Conservation (phyloP, 1,140 invertebrate species). For the Anastatus disparis region DNA sequence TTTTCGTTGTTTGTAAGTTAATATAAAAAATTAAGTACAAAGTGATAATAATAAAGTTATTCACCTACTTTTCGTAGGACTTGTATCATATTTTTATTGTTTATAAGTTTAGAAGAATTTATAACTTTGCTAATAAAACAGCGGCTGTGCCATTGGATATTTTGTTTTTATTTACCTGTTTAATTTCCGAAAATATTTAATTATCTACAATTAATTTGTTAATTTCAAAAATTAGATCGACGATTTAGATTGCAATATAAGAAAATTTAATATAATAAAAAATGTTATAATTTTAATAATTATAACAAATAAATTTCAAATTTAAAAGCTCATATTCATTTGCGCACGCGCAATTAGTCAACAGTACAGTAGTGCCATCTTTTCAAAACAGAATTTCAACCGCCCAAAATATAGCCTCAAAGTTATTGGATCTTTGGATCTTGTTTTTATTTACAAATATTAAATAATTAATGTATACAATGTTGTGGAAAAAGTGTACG, state of each 20-base stretch:
- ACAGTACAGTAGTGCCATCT: too few species aligned
- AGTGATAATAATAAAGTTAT: slow-evolving; percentile 17
- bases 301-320: too few species aligned
- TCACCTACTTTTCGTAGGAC: slow-evolving; percentile 12
- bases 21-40: slow-evolving; percentile 10
- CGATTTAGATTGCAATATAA: too few species aligned
- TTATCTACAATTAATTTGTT: too few species aligned
- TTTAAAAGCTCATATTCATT: too few species aligned
- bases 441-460: not conserved
- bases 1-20: slow-evolving; percentile 17
- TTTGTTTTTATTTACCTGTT: slow-evolving; percentile 7
- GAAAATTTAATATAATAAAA: too few species aligned
- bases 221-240: too few species aligned
- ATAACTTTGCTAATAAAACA: slow-evolving; percentile 27
- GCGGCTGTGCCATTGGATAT: slow-evolving; percentile 33
- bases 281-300: too few species aligned
- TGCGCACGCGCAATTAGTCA: too few species aligned
- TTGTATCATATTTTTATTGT: slow-evolving; percentile 36
- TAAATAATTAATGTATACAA: not conserved
- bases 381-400: too few species aligned
- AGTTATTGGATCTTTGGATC: not conserved
- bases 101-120: slow-evolving; percentile 31
- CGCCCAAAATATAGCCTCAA: not conserved
- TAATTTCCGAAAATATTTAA: too few species aligned
- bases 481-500: not conserved